Conservation (phyloP, 2,888 invertebrate species). For the Crossocerus cetratus region DNA sequence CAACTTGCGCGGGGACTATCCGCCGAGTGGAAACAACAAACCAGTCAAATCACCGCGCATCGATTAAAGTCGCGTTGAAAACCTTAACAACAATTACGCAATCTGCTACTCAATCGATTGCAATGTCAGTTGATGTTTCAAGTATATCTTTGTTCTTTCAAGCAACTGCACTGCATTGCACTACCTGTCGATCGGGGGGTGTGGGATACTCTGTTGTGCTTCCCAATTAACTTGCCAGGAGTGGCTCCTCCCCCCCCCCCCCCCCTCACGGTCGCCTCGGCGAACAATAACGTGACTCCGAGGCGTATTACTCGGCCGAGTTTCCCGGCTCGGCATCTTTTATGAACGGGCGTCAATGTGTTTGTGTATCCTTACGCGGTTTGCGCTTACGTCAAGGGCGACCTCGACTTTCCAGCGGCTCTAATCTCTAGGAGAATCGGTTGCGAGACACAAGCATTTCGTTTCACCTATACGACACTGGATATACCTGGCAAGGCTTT, state of each 20-base stretch:
- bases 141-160: too few species aligned
- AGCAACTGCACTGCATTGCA: too few species aligned
- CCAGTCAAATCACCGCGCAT: too few species aligned
- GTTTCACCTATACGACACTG: conserved; percentile 26
- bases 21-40: too few species aligned
- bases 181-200: too few species aligned
- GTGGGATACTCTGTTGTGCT: too few species aligned
- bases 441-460: conserved; percentile 48
- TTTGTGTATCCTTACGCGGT: conserved; percentile 46
- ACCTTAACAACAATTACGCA: too few species aligned
- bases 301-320: conserved; percentile 22
- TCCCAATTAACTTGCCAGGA: too few species aligned
- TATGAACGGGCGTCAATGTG: conserved; percentile 42
- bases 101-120: too few species aligned
- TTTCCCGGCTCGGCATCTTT: conserved; percentile 38
- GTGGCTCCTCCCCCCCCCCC: background rate
- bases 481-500: conserved; percentile 7
- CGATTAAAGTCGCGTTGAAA: too few species aligned
- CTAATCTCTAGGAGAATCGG: conserved; percentile 57
- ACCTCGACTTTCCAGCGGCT: conserved; percentile 58
- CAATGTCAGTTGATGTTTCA: too few species aligned
- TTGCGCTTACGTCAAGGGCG: conserved; percentile 61
- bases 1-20: too few species aligned
- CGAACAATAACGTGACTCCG: conserved; percentile 15
- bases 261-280: background rate